A percentile compares a stretch with the other conserved stretches of the same genome.
phyloP scores from a whole-genome alignment of 2,888 invertebrate species.

The Andrena hattorfiana region DNA sequence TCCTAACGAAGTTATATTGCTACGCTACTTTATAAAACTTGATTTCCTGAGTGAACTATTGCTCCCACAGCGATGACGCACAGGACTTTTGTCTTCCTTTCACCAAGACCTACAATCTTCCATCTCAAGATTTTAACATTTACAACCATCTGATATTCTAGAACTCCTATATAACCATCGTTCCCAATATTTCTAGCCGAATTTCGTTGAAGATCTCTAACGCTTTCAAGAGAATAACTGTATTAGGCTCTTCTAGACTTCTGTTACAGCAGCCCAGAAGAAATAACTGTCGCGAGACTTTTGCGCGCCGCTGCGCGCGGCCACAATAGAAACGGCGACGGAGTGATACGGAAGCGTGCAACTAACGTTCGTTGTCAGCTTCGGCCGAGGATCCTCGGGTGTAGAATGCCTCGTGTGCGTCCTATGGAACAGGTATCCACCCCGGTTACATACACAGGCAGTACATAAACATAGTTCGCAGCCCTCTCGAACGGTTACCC shows the following conservation, averaged over 20 bases:
- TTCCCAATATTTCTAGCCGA: not conserved
- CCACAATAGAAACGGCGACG: conserved; percentile 25
- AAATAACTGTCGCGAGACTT: conserved; percentile 16
- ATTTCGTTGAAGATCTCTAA: not conserved
- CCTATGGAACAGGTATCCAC: conserved; percentile 63
- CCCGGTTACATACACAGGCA: conserved; percentile 29
- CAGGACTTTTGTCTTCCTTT: too few relatives aligned
- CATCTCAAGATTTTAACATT: too few relatives aligned
- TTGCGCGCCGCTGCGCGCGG: conserved; percentile 4
- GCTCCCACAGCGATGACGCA: too few relatives aligned
- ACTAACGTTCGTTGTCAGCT: conserved; percentile 39
- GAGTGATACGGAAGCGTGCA: conserved; percentile 41
- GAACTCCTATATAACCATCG: too few relatives aligned
- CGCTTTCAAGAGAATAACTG: not conserved
- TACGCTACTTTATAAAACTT: too few relatives aligned
- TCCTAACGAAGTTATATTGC: too few relatives aligned
- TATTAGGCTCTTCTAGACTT: not conserved
- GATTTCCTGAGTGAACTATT: too few relatives aligned
- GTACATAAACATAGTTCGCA: conserved; percentile 50
- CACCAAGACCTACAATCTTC: too few relatives aligned
- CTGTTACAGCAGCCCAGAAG: not conserved
- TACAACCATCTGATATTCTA: too few relatives aligned
- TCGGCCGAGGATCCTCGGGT: conserved; percentile 57
- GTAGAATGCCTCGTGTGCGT: conserved; percentile 55
- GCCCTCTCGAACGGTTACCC: conserved; percentile 29